Evolutionary conservation across 2,888 invertebrate genomes (phyloP), one percentile per base, ranked within the genome.

Genomic region (Aphidoletes aphidimyza): DNA sequence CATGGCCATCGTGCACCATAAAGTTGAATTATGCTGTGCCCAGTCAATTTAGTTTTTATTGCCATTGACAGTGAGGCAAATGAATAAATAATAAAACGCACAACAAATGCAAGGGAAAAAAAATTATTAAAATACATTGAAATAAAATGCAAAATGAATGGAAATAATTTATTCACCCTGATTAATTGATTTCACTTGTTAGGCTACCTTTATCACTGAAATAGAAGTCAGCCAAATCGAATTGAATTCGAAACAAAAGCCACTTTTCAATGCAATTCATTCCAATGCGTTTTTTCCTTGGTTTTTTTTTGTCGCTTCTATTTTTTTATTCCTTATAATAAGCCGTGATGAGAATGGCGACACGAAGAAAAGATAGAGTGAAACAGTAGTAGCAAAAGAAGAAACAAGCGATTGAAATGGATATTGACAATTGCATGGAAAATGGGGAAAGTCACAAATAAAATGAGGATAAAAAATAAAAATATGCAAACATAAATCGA

Each of bases 151-250:
- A 84, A 49, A 84, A 59, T 34, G 49, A 54, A 84, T 22, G 39
- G 22, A 42, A 36, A 85, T 85, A 85, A 85, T 85, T 85, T 85
- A 85, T 85, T 83, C 85, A 85, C 85, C 85, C 85, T 85, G 83
- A 83, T 85, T 85, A 85, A 85, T 85, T 83, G 85, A 85, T 85
- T 85, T 84, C 78, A 69, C 36, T 84, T 84, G 59, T 81, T 81
- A 81, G 37, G 37, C 37, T 81, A 81, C 81, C 81, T 81, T 81
- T 37, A 81, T 36, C 37, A 81, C 22, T 69, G 34, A 2, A 9
- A 30, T 14, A 37, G 37, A n/a, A n/a, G 14, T 69, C 69, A 34
- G 6, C 11, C 0, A 14, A 30, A 30, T 69, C 54, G 11, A 69
- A 11, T 30, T 30, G 34, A 5, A 30, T 2, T 69, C 30, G 34